Percentiles rank a stretch among this genome's conserved stretches.
Evolutionary conservation across 2,797 vertebrate species (phyloP).

Genomic region (Helicolenus hilgendorfi): DNA sequence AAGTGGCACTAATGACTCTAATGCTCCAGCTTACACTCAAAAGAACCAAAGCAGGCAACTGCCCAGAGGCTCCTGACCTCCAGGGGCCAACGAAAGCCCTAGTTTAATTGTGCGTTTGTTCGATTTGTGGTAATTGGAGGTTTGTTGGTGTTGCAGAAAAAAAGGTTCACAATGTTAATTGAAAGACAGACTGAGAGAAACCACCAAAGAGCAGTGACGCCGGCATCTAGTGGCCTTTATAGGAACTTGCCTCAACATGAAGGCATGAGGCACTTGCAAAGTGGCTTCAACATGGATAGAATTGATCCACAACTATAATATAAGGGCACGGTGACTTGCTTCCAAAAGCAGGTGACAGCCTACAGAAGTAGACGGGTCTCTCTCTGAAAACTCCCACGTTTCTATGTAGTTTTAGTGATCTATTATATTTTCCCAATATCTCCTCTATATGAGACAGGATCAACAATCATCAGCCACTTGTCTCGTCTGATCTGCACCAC

Average conservation of each 20-base stretch:
- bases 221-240: no score
- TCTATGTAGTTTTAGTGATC: not conserved
- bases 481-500: not conserved
- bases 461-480: no score
- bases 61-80: no score
- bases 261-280: no score
- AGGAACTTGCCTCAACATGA: not conserved
- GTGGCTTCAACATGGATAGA: no score
- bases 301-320: no score
- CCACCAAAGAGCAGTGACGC: no score
- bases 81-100: not conserved
- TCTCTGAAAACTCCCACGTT: no score
- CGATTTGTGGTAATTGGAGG: not conserved
- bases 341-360: not conserved
- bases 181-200: no score
- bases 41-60: not conserved
- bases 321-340: no score
- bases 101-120: not conserved
- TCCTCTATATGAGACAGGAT: not conserved
- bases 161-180: no score
- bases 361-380: no score
- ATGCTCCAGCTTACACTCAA: constrained; percentile 16
- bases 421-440: not conserved
- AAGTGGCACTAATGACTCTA: constrained; percentile 13
- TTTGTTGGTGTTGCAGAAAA: not conserved